Conservation (phyloP, 1,140 invertebrate genomes). For the Drosophila lacertosa region DNA sequence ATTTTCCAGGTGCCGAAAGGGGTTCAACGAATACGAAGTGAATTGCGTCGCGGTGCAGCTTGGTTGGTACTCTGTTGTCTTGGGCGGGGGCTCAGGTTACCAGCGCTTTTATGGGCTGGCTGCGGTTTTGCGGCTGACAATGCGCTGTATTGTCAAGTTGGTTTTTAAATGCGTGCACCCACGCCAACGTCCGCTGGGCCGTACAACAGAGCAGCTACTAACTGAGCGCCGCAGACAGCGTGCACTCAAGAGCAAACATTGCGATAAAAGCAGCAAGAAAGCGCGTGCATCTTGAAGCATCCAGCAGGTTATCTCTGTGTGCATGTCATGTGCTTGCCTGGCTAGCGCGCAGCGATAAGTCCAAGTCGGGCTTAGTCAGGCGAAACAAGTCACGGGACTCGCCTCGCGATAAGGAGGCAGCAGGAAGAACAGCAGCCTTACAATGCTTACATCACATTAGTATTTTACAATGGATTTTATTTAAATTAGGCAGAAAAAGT, state of each 20-base stretch:
- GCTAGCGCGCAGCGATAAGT: constrained; percentile 58
- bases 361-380: constrained; percentile 50
- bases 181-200: constrained; percentile 46
- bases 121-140: constrained; percentile 48
- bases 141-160: constrained; percentile 39
- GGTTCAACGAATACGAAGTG: constrained; percentile 41
- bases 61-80: constrained; percentile 26
- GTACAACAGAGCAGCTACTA: constrained; percentile 50
- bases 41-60: constrained; percentile 26
- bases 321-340: constrained; percentile 34
- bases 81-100: constrained; percentile 49
- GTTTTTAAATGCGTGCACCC: constrained; percentile 13
- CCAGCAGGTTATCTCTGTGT: constrained; percentile 62
- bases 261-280: constrained; percentile 59
- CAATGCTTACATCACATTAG: no score
- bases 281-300: constrained; percentile 34
- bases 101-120: constrained; percentile 60
- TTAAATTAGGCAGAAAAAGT: constrained; percentile 74
- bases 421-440: constrained; percentile 10
- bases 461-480: constrained; percentile 80
- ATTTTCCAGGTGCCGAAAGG: constrained; percentile 58
- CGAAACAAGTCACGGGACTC: constrained; percentile 69
- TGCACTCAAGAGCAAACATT: constrained; percentile 57
- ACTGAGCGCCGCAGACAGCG: constrained; percentile 20
- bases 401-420: constrained; percentile 36